Evolutionary conservation across 2,888 invertebrate species (phyloP), one percentile per base, ranked within the genome.

Genomic region (Tyria jacobaeae): DNA sequence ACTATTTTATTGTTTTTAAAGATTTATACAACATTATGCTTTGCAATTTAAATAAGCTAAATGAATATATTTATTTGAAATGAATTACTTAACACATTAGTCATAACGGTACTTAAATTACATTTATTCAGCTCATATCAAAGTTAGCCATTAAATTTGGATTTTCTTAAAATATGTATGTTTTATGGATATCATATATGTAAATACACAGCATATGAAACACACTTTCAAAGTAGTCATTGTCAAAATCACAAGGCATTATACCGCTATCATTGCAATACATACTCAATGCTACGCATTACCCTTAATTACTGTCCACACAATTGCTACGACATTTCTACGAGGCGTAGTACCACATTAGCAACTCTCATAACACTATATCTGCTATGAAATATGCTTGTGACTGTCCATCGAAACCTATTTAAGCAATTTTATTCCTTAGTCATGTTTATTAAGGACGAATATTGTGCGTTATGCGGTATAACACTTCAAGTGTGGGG

Each of bases 251-350:
- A 86, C 86, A 83, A 86, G 87, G 85, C 83, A 89, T 88, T 86
- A 90, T 84, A 81, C 81, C 21, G 76, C 76, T 79, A 82, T 83
- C 83, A 80, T 90, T 82, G 87, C 76, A 81, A 81, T 80, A 73
- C 81, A 82, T 85, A 88, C 78, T n/a, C n/a, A n/a, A n/a, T n/a
- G 81, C 68, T 62, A 68, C 74, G 74, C 82, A 84, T 83, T 83
- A 83, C 85, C 87, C 85, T 87, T 89, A 89, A 90, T 92, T 86
- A 89, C 87, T 88, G 89, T 91, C 91, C 89, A 83, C 88, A 88
- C 89, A 89, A 92, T 91, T 87, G 87, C 87, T 82, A 80, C 83
- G 81, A 79, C 85, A 86, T 88, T 88, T 80, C 87, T 85, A 77
- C 84, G 83, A 82, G 81, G 79, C 82, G 83, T 86, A 87, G 84